Base-by-base conservation (phyloP, 2,888 invertebrate species). In the Apamea monoglypha region DNA sequence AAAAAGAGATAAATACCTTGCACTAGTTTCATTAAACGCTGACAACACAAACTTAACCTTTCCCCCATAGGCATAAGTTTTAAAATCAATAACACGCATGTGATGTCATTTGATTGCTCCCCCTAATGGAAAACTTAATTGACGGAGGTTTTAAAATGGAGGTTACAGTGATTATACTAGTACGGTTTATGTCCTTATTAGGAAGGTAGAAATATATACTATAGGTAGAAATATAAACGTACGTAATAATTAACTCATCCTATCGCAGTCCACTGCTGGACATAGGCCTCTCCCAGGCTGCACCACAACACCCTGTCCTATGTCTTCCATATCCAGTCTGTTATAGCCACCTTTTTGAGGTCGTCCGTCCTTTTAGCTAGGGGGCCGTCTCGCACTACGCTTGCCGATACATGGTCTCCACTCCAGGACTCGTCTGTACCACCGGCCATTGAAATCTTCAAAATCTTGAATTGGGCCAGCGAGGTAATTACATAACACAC, bases 41-140 rank as follows among this genome's bases (percentile, higher is more conserved):
- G 64, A 25, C 61, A 77, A 56, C 16, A 2, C 1, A 84, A 77
- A 67, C 12, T 12, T n/a, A 44, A 82, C 78, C 50, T 56, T 77
- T 64, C 0, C 0, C 0, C 0, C 0, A 10, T 18, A 0, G 0
- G 0, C 0, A 2, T 80, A 89, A 74, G 78, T 56, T 86, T 59
- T 36, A 47, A 72, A 80, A 79, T 85, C n/a, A 18, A 16, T 59
- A 63, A 18, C 18, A 16, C 0, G 0, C 16, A 16, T 32, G 40
- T 66, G 68, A 74, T 82, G 74, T 76, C 72, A 82, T 83, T 79
- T 87, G 79, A 87, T 80, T 69, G 63, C 80, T 36, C 53, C 7
- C 3, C 44, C 25, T 80, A 44, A 70, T 86, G 79, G 80, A 53
- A 50, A 61, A 73, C 73, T 73, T 81, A 81, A 81, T 86, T 78